Evolutionary conservation across 2,888 invertebrate genomes (phyloP), one percentile per base, ranked within the genome.

Genomic region (Caenorhabditis becei): DNA sequence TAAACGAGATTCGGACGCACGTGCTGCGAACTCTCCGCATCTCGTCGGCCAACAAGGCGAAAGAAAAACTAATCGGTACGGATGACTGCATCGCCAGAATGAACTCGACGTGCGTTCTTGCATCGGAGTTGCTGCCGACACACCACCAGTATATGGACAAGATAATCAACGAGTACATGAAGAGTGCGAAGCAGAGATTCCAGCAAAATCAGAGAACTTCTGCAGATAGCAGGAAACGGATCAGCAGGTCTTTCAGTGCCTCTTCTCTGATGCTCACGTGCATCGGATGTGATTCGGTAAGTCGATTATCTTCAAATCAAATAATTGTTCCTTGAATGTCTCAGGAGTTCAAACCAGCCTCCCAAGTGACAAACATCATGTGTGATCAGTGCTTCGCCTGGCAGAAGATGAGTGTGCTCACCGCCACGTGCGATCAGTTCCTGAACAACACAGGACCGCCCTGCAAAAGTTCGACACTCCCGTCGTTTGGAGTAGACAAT

Each of bases 321-420:
- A 47, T 18, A 2, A 32, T 20, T 37, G 14, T 35, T 20, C 18
- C 47, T 47, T 56, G 35, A 11, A 14, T 41, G 41, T n/a, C 63
- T 58, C 53, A 69, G 62, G 72, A 72, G 54, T 81, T 85, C 71
- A 78, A 88, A 83, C 86, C 84, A 7, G 89, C 89, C 1, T 86
- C 88, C 0, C 89, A 89, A 41, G 80, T 85, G n/a, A 89, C 89
- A 23, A 91, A 91, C 65, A 90, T 90, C 83, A 86, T 91, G 61
- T 91, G 91, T 77, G 83, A 83, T 28, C 75, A 77, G 28, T 91
- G 91, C 69, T 89, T 91, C 58, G 86, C 85, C 24, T 83, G 79
- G 58, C 91, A 91, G 65, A 88, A 88, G 61, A 84, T 83, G 70
- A 63, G 82, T 47, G 75, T 87, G 77, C 77, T 82, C 28, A 85